Conservation (phyloP, 2,113 vertebrate species). For the Psittacus erithacus region DNA sequence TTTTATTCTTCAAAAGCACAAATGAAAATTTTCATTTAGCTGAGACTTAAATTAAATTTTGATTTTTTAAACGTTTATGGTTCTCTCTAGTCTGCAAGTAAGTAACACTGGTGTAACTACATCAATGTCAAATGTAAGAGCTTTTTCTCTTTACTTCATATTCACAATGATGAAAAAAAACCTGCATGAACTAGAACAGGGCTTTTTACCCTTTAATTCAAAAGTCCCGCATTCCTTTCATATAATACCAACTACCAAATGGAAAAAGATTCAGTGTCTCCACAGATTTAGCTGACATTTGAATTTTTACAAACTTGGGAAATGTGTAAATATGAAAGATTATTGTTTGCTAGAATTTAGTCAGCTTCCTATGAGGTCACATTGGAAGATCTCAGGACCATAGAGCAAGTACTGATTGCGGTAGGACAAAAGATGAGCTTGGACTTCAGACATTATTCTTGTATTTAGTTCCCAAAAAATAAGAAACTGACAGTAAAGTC, state of each 20-base stretch:
- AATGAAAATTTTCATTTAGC: slow-evolving; percentile 54
- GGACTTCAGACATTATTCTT: background rate
- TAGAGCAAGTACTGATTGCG: background rate
- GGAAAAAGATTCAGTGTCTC: background rate
- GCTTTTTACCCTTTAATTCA: background rate
- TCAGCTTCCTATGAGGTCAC: background rate
- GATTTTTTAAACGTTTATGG: slow-evolving; percentile 49
- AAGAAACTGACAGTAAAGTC: background rate
- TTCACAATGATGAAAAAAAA: slow-evolving; percentile 22
- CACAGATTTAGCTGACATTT: slow-evolving; percentile 19
- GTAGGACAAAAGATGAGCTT: background rate
- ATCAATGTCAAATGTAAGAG: slow-evolving; percentile 32
- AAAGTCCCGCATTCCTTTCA: background rate
- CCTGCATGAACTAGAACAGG: background rate
- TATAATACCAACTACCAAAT: background rate
- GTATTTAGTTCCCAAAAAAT: background rate
- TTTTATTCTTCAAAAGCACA: slow-evolving; percentile 58
- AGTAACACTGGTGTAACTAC: background rate
- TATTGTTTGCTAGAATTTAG: background rate
- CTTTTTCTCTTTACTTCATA: slow-evolving; percentile 16
- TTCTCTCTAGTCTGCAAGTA: slow-evolving; percentile 20
- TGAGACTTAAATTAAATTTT: slow-evolving; percentile 56
- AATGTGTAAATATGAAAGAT: background rate
- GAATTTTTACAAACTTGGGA: background rate
- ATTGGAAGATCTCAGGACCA: background rate